phyloP scores from a whole-genome alignment of 2,797 vertebrate species.

The Heteromormyrus szaboi region DNA sequence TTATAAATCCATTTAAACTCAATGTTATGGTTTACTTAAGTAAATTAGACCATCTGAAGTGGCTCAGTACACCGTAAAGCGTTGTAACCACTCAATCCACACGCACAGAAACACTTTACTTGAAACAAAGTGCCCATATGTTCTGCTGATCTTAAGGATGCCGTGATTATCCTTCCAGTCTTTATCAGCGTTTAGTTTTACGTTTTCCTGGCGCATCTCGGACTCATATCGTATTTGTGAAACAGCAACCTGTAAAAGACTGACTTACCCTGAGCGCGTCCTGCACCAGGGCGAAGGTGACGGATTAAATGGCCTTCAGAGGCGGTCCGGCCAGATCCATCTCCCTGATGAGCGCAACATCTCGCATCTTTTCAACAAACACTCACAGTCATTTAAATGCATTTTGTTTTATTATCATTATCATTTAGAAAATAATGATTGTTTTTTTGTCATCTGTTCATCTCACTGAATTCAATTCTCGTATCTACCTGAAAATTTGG shows the following conservation, averaged over 20 bases:
- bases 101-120: background rate
- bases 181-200: background rate
- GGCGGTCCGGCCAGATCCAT: background rate
- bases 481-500: slow-evolving; percentile 24
- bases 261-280: background rate
- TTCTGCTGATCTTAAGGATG: background rate
- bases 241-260: background rate
- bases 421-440: slow-evolving; percentile 9
- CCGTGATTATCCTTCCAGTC: background rate
- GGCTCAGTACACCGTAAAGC: background rate
- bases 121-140: background rate
- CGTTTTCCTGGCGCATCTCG: background rate
- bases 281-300: background rate
- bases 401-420: background rate
- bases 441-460: background rate
- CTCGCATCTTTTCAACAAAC: slow-evolving; percentile 11
- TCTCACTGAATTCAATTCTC: slow-evolving; percentile 2
- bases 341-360: slow-evolving; percentile 16
- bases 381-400: background rate
- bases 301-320: background rate
- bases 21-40: background rate
- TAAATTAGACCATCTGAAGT: background rate
- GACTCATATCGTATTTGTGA: background rate
- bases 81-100: background rate
- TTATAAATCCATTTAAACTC: background rate